Evolutionary conservation across 2,113 vertebrate genomes (phyloP).

Genomic region (Oceanites oceanicus): DNA sequence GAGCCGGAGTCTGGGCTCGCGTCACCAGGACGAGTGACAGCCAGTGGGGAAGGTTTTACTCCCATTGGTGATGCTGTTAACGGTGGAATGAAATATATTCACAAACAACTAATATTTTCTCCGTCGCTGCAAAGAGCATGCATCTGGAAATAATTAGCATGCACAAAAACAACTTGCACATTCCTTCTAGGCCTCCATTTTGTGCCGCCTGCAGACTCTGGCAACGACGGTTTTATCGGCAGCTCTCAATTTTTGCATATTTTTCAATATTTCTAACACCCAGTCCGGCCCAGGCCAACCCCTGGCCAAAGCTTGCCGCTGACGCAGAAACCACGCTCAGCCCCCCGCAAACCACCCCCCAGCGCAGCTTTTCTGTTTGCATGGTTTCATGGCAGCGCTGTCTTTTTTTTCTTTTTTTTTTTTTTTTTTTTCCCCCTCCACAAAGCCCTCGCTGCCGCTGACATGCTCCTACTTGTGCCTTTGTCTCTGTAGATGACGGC

Average conservation of each 20-base stretch:
- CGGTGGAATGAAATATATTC: not conserved
- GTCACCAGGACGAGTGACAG: not conserved
- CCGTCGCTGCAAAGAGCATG: not conserved
- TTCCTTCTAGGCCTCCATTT: not conserved
- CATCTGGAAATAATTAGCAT: not conserved
- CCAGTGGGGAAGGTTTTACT: not conserved
- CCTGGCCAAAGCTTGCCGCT: not conserved
- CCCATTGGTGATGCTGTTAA: not conserved
- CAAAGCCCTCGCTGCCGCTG: accelerated
- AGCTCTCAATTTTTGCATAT: accelerated
- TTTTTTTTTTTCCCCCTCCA: not conserved
- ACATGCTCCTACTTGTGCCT: not conserved
- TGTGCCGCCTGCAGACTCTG: not conserved
- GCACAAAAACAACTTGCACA: not conserved
- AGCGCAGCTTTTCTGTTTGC: not conserved
- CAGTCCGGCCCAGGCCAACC: accelerated
- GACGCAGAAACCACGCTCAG: not conserved
- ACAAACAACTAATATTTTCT: not conserved
- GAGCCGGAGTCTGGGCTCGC: accelerated
- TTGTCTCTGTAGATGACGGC: not conserved
- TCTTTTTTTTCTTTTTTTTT: not conserved
- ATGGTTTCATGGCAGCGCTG: not conserved
- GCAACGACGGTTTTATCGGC: accelerated
- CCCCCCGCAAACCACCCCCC: not conserved
- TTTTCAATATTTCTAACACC: not conserved